These are phyloP conservation scores for Venustoraphidia nigricollis DNA, from an alignment of 2,888 invertebrate genomes.

Conservation along the genomic window DNA sequence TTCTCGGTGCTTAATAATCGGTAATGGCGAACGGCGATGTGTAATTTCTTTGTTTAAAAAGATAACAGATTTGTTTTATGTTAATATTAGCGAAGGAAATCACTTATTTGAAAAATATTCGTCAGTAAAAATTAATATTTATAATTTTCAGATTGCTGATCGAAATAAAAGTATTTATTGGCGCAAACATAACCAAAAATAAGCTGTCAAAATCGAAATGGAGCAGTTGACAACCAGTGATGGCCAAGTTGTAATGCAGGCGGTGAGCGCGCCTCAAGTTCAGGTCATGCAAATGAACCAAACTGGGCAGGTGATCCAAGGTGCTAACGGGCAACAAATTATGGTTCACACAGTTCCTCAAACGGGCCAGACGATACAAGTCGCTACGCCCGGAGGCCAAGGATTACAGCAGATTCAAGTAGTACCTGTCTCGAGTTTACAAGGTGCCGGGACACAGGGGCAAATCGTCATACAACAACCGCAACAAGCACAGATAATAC, in stretches of 20 bases:
- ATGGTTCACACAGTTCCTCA: slow-evolving; percentile 53
- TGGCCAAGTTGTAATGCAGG: slow-evolving; percentile 44
- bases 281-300: slow-evolving; percentile 40
- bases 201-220: slow-evolving; percentile 23
- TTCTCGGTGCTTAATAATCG: too few relatives aligned
- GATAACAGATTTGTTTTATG: too few relatives aligned
- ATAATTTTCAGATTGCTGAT: too few relatives aligned
- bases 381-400: slow-evolving; percentile 45
- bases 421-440: slow-evolving; percentile 50
- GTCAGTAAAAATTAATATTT: too few relatives aligned
- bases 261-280: slow-evolving; percentile 38
- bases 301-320: slow-evolving; percentile 45
- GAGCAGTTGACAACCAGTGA: slow-evolving; percentile 42
- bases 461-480: slow-evolving; percentile 46
- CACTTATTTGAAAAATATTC: too few relatives aligned
- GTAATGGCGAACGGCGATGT: too few relatives aligned
- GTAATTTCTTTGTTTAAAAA: too few relatives aligned
- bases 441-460: slow-evolving; percentile 32
- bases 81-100: too few relatives aligned
- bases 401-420: slow-evolving; percentile 58
- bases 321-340: slow-evolving; percentile 53
- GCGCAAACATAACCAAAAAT: too few relatives aligned
- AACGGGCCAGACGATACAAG: slow-evolving; percentile 41
- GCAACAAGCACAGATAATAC: slow-evolving; percentile 66
- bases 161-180: too few relatives aligned